These are phyloP conservation scores for Sparidentex hasta DNA, from an alignment of 2,797 vertebrate genomes.

Conservation along the genomic window DNA sequence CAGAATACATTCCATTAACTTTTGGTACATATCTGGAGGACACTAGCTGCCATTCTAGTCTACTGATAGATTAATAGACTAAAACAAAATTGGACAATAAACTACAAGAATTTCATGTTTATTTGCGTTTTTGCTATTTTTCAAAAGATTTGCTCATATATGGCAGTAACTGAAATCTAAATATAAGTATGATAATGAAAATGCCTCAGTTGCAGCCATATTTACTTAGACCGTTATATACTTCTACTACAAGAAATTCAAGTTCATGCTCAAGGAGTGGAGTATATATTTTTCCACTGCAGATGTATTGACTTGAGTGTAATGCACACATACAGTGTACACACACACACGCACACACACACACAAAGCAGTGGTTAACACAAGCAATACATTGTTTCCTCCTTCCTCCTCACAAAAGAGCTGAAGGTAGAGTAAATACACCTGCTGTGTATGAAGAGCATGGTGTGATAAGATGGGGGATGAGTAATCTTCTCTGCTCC, in stretches of 20 bases:
- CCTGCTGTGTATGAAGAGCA: conserved; percentile 52
- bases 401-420: conserved; percentile 29
- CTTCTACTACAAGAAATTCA: neutral
- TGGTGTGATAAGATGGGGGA: conserved; percentile 23
- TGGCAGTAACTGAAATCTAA: too few relatives aligned
- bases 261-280: neutral
- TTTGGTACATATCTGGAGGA: too few relatives aligned
- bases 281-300: neutral
- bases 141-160: neutral
- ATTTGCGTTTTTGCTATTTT: too few relatives aligned
- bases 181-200: too few relatives aligned
- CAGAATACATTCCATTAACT: too few relatives aligned
- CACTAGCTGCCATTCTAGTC: too few relatives aligned
- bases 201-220: neutral
- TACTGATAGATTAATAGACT: neutral
- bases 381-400: conserved; percentile 33
- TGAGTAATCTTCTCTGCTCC: neutral
- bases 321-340: conserved; percentile 3
- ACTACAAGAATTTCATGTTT: too few relatives aligned
- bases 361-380: conserved; percentile 7
- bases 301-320: conserved; percentile 34
- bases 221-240: neutral
- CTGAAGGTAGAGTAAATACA: conserved; percentile 63
- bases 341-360: conserved; percentile 29
- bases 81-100: neutral